Evolutionary conservation across 2,113 vertebrate species (phyloP).

Genomic region (Galemys pyrenaicus): DNA sequence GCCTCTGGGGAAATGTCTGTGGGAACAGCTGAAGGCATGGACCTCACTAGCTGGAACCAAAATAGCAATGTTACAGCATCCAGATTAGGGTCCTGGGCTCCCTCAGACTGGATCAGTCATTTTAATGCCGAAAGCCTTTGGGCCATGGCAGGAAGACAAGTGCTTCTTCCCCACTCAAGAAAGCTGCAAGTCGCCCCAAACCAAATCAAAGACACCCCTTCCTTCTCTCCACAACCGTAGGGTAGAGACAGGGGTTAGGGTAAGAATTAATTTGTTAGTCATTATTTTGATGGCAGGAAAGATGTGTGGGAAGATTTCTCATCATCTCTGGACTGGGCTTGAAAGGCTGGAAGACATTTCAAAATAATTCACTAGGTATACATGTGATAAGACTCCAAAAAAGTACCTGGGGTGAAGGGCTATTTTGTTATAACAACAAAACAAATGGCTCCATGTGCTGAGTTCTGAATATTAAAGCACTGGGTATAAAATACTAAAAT

Average conservation of each 20-base stretch:
- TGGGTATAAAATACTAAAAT: neutral
- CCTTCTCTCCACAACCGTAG: neutral
- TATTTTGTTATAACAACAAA: neutral
- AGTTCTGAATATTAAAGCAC: constrained; percentile 11
- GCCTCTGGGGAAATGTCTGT: neutral
- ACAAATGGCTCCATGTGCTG: neutral
- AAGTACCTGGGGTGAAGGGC: neutral
- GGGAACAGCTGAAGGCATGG: constrained; percentile 4
- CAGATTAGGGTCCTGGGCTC: neutral
- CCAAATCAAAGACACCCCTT: neutral
- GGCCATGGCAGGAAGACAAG: neutral
- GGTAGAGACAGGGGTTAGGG: neutral
- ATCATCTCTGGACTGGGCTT: constrained; percentile 16
- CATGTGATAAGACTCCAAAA: neutral
- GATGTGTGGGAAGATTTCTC: constrained; percentile 14
- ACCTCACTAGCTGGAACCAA: neutral
- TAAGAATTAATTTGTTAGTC: constrained; percentile 15
- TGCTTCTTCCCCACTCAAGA: neutral
- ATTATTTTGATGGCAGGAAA: constrained; percentile 53
- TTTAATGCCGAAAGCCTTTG: neutral
- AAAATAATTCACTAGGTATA: constrained; percentile 40
- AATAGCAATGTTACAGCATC: neutral
- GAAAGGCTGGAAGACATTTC: constrained; percentile 34
- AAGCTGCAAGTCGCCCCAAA: neutral
- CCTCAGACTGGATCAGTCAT: neutral